These are phyloP conservation scores for Drosophila orosa DNA, from an alignment of 1,140 invertebrate species.

Conservation along the genomic window DNA sequence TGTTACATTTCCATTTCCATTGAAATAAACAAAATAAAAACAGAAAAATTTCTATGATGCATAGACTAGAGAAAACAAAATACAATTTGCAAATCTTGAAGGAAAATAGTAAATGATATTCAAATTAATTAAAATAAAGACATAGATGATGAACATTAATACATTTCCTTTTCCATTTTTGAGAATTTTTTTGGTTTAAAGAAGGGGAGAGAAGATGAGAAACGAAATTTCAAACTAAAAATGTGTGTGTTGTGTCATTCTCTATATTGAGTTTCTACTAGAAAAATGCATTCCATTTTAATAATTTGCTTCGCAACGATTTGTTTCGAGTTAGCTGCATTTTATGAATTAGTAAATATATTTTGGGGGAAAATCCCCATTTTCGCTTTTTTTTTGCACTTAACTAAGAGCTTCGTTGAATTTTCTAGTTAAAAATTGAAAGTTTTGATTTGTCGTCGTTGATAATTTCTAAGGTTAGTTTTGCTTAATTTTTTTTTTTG, in stretches of 20 bases:
- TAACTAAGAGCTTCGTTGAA: slow-evolving; percentile 69
- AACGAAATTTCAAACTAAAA: slow-evolving; percentile 27
- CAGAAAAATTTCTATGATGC: slow-evolving; percentile 47
- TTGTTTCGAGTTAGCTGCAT: slow-evolving; percentile 61
- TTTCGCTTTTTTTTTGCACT: slow-evolving; percentile 48
- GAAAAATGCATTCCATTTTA: slow-evolving; percentile 74
- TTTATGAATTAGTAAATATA: slow-evolving; percentile 61
- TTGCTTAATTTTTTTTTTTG: slow-evolving; percentile 22
- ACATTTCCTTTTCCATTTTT: slow-evolving; percentile 50
- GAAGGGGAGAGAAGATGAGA: slow-evolving; percentile 22
- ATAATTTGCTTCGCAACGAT: slow-evolving; percentile 39
- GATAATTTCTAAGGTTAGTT: slow-evolving; percentile 61
- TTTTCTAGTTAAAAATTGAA: slow-evolving; percentile 51
- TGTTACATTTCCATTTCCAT: slow-evolving; percentile 29
- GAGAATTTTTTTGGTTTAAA: slow-evolving; percentile 49
- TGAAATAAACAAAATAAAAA: slow-evolving; percentile 25
- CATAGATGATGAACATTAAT: slow-evolving; percentile 48
- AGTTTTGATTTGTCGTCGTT: slow-evolving; percentile 40
- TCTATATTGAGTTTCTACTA: slow-evolving; percentile 63
- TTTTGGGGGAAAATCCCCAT: slow-evolving; percentile 14
- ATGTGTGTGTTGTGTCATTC: slow-evolving; percentile 31
- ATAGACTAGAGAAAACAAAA: slow-evolving; percentile 47
- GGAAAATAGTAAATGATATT: slow-evolving; percentile 19
- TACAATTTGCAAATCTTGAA: slow-evolving; percentile 40
- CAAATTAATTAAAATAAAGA: slow-evolving; percentile 42